Evolutionary conservation across 2,113 vertebrate genomes (phyloP).

Genomic region (Lutjanus erythropterus): DNA sequence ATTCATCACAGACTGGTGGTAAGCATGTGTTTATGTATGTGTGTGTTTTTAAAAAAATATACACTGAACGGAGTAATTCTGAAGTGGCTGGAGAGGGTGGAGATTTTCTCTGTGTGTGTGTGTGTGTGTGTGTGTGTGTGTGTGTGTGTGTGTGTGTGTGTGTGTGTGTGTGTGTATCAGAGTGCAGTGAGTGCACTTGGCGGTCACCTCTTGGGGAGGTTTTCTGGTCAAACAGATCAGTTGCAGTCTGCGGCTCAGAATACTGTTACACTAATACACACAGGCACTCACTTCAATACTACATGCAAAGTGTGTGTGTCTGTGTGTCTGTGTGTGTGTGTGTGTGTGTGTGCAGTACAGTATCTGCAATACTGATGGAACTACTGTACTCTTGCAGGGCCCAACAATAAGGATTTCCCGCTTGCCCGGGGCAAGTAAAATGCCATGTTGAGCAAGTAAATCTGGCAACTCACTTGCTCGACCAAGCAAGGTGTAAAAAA

Average conservation of each 20-base stretch:
- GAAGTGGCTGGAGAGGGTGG: neutral
- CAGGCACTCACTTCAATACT: neutral
- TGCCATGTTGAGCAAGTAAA: too few relatives aligned
- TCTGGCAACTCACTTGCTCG: too few relatives aligned
- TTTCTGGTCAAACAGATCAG: slow-evolving; percentile 70
- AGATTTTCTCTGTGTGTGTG: slow-evolving; percentile 1
- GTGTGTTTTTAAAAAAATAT: too few relatives aligned
- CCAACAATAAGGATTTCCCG: too few relatives aligned
- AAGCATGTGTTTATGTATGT: slow-evolving; percentile 63
- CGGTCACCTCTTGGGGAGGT: slow-evolving; percentile 63
- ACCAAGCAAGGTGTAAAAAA: neutral
- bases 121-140: slow-evolving; percentile 35
- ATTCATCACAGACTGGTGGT: slow-evolving; percentile 99
- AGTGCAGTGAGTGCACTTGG: slow-evolving; percentile 40
- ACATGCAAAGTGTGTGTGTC: slow-evolving; percentile 8
- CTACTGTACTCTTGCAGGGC: too few relatives aligned
- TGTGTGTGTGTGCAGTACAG: neutral
- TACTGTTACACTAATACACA: slow-evolving; percentile 46
- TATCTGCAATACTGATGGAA: neutral
- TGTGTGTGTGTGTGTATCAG: slow-evolving; percentile 18
- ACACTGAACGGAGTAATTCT: neutral
- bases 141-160: slow-evolving; percentile 34
- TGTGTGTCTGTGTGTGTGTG: slow-evolving; percentile 13
- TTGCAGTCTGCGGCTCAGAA: slow-evolving; percentile 64
- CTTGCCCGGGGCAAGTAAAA: too few relatives aligned